Evolutionary conservation across 2,888 invertebrate species (phyloP), one percentile per base, ranked within the genome.

Genomic region (Taenaris catops): DNA sequence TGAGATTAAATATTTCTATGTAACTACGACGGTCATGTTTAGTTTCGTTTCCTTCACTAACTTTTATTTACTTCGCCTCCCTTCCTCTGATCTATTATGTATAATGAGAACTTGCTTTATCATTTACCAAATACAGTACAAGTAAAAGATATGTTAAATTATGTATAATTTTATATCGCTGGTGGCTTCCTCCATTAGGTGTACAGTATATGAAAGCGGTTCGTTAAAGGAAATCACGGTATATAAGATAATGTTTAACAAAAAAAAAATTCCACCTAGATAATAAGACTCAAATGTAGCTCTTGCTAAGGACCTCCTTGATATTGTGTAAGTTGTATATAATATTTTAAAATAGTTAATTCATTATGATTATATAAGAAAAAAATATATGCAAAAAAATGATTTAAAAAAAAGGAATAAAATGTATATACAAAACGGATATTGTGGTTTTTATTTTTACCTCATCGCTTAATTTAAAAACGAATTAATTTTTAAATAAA

Each of bases 231-330:
- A 33, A 48, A 38, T 46, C 46, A 46, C 38, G 36, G 29, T 24
- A 36, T 36, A 25, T 8, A 11, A 32, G 10, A 11, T 25, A 25
- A 25, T 43, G 28, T 25, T 34, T 25, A 34, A 24, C 21, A 51
- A 52, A 60, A n/a, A n/a, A n/a, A n/a, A 68, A 68, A 69, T 83
- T 83, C 83, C 83, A 83, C 73, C 63, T 83, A 84, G 79, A 35
- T 61, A 42, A 52, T 81, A 84, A 81, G 83, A 73, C 75, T 75
- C 73, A 73, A 63, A 68, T 70, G 68, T 80, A 75, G 69, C 66
- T 72, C 58, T 60, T 63, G 50, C 35, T 78, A 75, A 76, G 78
- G 64, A 76, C 67, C 60, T 71, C 74, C 65, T 66, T 49, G 58
- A 53, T 67, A 57, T 55, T 58, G 53, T 69, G 45, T 78, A 74